phyloP scores from a whole-genome alignment of 1,140 invertebrate genomes.

The Drosophila funebris region DNA sequence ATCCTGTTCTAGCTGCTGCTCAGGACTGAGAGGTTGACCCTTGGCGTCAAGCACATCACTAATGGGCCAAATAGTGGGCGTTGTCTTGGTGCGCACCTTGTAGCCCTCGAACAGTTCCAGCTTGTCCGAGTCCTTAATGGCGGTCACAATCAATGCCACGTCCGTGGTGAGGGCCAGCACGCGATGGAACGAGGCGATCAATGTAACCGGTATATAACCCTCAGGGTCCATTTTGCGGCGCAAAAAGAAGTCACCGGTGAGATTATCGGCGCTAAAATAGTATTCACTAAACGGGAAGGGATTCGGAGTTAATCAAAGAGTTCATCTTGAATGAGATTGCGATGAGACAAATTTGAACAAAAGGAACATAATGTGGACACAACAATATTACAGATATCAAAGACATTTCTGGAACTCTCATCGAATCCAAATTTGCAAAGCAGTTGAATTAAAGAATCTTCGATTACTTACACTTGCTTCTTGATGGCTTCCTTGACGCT shows the following conservation, averaged over 20 bases:
- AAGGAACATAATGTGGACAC: background rate
- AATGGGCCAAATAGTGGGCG: slow-evolving; percentile 95
- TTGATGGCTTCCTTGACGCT: slow-evolving; percentile 91
- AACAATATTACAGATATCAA: background rate
- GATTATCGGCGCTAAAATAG: slow-evolving; percentile 99
- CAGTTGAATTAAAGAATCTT: no score
- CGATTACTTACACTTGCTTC: slow-evolving; percentile 91
- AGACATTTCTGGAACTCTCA: background rate
- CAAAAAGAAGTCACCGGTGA: slow-evolving; percentile 97
- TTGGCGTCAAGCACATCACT: slow-evolving; percentile 84
- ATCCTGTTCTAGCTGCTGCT: background rate
- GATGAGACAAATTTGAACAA: background rate
- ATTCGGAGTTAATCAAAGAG: background rate
- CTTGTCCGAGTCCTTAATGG: slow-evolving; percentile 91
- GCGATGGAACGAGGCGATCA: slow-evolving; percentile 98
- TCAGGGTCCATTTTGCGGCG: slow-evolving; percentile 97
- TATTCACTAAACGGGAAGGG: slow-evolving; percentile 91
- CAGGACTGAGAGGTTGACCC: background rate
- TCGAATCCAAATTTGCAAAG: no score
- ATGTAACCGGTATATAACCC: slow-evolving; percentile 95
- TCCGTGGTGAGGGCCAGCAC: slow-evolving; percentile 95
- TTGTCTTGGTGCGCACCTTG: slow-evolving; percentile 91
- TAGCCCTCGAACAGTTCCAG: slow-evolving; percentile 91
- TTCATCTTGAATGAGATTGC: background rate
- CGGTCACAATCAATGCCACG: slow-evolving; percentile 91